Evolutionary conservation across 2,797 vertebrate species (phyloP), one percentile per base, ranked within the genome.

Genomic region (Cetoscarus ocellatus): DNA sequence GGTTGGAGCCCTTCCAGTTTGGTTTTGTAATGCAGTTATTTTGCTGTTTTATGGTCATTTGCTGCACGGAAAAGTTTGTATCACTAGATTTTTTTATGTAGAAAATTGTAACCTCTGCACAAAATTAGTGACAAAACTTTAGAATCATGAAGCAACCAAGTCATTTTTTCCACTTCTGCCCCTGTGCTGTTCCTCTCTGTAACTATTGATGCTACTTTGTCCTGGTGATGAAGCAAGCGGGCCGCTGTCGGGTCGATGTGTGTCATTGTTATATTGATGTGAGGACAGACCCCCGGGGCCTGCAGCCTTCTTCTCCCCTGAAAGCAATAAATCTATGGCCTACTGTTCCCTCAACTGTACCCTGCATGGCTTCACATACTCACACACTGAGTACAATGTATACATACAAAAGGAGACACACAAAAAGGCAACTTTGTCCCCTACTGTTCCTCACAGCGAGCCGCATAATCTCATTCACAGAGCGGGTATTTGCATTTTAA

Each of bases 231-330:
- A 90, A 92, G 90, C 91, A 89, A 92, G 86, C 70, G 48, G 82
- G 83, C 84, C 84, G 68, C 75, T 86, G 89, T 85, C 78, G 83
- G 92, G 89, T 92, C 90, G 87, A 92, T 92, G 92, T 89, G 84
- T 92, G 89, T 93, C 91, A 92, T 93, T 93, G 91, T 92, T 92
- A 90, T 93, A 93, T 93, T 92, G 92, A 93, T 92, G 92, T 84
- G 84, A 92, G 90, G 88, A 92, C 87, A 85, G 85, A 92, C 91
- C 92, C 91, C 78, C 67, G 90, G 88, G 91, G 89, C 84, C 85
- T 71, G 73, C 87, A 91, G 87, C 85, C 88, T 86, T 86, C 91
- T 89, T 84, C 87, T 92, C 86, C 86, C 89, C 83, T 90, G 87
- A 85, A 92, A 89, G 91, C 92, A 90, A 93, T 93, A 93, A 92